phyloP scores from a whole-genome alignment of 2,797 vertebrate genomes.

The Hemibagrus guttatus region DNA sequence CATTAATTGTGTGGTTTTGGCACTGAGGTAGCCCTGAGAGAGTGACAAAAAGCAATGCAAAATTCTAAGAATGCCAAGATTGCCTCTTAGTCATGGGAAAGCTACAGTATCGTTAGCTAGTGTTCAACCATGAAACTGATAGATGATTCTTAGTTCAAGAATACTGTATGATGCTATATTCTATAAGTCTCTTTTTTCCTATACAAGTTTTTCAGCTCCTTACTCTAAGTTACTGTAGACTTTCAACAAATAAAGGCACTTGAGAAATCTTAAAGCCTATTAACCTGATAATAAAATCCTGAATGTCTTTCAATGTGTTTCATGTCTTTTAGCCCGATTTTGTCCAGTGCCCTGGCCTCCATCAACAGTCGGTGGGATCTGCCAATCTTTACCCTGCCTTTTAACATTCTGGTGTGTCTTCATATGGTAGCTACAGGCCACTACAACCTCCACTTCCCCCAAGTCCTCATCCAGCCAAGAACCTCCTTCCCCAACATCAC shows the following conservation, averaged over 20 bases:
- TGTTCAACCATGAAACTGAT: background rate
- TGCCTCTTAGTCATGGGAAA: background rate
- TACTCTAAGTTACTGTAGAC: background rate
- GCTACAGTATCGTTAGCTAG: background rate
- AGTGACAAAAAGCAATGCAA: background rate
- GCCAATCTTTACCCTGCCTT: slow-evolving; percentile 91
- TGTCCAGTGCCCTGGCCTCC: slow-evolving; percentile 87
- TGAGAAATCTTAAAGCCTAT: too few relatives aligned
- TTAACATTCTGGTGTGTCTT: slow-evolving; percentile 88
- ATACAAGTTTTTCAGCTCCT: background rate
- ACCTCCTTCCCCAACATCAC: slow-evolving; percentile 83
- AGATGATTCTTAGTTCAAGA: background rate
- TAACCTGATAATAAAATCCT: background rate
- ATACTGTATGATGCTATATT: background rate
- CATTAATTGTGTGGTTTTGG: background rate
- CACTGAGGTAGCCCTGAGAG: background rate
- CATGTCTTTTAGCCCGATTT: slow-evolving; percentile 78
- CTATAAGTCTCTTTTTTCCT: background rate
- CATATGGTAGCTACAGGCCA: slow-evolving; percentile 88
- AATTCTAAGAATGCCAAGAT: background rate
- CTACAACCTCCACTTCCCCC: slow-evolving; percentile 88
- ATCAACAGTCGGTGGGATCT: slow-evolving; percentile 91
- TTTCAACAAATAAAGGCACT: background rate
- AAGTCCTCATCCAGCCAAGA: slow-evolving; percentile 76
- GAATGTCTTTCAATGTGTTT: background rate